Base-by-base conservation (phyloP, 2,113 vertebrate species). In the Rhinogobius similis region DNA sequence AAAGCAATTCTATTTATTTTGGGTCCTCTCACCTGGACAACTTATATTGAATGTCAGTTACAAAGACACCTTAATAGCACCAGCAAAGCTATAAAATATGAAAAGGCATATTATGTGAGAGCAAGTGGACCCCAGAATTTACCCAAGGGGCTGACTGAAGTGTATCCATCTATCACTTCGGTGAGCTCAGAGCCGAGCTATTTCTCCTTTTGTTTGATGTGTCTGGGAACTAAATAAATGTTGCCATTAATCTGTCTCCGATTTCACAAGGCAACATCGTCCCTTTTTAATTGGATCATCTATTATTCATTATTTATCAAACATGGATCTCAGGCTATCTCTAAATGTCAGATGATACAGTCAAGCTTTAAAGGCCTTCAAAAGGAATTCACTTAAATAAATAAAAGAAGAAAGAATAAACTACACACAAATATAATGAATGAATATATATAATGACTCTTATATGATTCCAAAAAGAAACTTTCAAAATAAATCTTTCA, bases 261-360 rank as follows among this genome's bases (percentile, higher is more conserved):
- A 62, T 75, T 66, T 62, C 55, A 68, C 55, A 73, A 72, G 62
- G 52, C 10, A 21, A 21, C 43, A 12, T 26, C 12, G 11, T 26
- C 56, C 44, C 58, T 67, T 77, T 61, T 67, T n/a, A 69, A 80
- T 68, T 59, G 44, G 46, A 73, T 65, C 27, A 50, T 69, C 62
- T 21, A 41, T 64, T 29, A 66, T 62, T 66, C 20, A 71, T 68
- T 44, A 44, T 46, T 39, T 41, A 75, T 68, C 63, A 68, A 72
- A 70, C 55, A 67, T 44, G 26, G 65, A 77, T 64, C 67, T 61
- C 65, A 59, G 10, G 53, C 29, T 62, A 62, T 65, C 56, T 58
- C 75, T 48, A 62, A 82, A 73, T 76, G 58, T 55, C 67, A 76
- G 27, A 62, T 62, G 48, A 62, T 36, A 73, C 52, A 41, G 36